phyloP scores from a whole-genome alignment of 2,113 vertebrate genomes.

The Trichomycterus rosablanca region DNA sequence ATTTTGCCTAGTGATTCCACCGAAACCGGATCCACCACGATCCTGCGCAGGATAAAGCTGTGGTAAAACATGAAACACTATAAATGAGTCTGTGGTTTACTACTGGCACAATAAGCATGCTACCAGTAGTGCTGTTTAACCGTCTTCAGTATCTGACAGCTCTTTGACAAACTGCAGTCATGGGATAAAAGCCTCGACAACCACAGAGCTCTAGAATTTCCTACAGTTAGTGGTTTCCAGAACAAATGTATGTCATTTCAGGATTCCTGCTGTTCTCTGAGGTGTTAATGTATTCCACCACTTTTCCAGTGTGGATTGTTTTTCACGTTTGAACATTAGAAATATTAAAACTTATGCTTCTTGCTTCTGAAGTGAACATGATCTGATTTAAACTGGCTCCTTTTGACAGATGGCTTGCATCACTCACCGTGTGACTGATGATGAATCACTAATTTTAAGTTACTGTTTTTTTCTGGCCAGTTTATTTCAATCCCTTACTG shows the following conservation, averaged over 20 bases:
- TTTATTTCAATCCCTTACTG: no score
- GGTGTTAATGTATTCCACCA: slow-evolving; percentile 7
- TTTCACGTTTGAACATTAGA: slow-evolving; percentile 9
- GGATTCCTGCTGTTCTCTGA: slow-evolving; percentile 36
- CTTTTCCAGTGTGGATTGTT: slow-evolving; percentile 1
- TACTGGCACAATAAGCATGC: neutral
- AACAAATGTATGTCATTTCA: slow-evolving; percentile 6
- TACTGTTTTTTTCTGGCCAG: no score
- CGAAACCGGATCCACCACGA: no score
- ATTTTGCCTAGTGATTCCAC: no score
- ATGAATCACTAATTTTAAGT: no score
- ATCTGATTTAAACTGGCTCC: no score
- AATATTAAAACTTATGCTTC: no score
- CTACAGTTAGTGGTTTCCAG: slow-evolving; percentile 15
- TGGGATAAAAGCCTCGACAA: neutral
- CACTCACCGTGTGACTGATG: no score
- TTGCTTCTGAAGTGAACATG: neutral
- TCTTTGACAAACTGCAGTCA: slow-evolving; percentile 3
- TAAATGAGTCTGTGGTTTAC: slow-evolving; percentile 3
- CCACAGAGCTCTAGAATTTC: slow-evolving; percentile 10
- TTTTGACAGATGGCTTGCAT: no score
- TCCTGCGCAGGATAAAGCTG: no score
- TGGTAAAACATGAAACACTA: no score
- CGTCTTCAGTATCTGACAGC: neutral
- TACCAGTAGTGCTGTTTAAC: no score